Evolutionary conservation across 30 jellyfish, hydroid and myxozoan species (phyloP).

Genomic region (Catostylus mosaicus): DNA sequence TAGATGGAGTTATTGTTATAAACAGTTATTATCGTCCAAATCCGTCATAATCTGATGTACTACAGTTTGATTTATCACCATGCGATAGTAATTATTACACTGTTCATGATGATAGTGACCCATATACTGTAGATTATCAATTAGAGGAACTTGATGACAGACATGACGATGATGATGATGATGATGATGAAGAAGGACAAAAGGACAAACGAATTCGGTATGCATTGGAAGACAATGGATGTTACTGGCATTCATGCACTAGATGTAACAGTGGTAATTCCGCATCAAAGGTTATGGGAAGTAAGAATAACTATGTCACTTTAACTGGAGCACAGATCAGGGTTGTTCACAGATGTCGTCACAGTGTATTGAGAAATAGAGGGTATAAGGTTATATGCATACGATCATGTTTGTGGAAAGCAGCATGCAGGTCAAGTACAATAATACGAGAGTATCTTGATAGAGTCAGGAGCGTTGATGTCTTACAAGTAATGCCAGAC

Average conservation of each 20-base stretch:
- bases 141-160: no score
- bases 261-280: not conserved
- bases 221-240: constrained; percentile 14
- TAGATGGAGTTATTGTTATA: no score
- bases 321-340: not conserved
- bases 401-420: not conserved
- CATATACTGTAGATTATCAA: not conserved
- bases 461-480: not conserved
- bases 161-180: no score
- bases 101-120: not conserved
- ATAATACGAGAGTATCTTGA: not conserved
- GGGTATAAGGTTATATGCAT: not conserved
- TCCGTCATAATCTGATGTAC: no score
- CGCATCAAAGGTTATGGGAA: not conserved
- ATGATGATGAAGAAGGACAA: no score
- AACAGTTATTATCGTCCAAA: not conserved
- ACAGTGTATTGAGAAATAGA: not conserved
- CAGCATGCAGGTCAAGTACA: no score
- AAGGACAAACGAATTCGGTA: not conserved
- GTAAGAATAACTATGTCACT: no score
- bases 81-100: not conserved
- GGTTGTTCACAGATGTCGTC: not conserved
- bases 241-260: constrained; percentile 19
- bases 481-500: not conserved
- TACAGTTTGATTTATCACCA: no score